phyloP scores from a whole-genome alignment of 2,888 invertebrate species.

The Mythimna vitellina region DNA sequence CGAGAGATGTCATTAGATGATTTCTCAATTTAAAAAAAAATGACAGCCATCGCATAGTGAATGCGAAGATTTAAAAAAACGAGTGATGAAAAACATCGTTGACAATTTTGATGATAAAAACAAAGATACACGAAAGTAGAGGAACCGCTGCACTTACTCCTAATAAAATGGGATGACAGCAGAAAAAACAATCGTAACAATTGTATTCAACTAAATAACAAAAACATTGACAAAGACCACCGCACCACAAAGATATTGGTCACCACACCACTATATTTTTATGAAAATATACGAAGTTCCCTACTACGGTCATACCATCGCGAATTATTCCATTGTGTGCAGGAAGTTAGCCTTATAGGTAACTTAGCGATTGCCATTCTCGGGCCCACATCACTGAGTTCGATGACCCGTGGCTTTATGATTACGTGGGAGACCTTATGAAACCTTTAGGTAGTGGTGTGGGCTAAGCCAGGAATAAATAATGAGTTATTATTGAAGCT shows the following conservation, averaged over 20 bases:
- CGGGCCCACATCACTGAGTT: constrained; percentile 50
- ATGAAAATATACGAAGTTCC: constrained; percentile 51
- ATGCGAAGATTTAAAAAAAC: too few species aligned
- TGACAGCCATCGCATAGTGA: too few species aligned
- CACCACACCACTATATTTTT: constrained; percentile 36
- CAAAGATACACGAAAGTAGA: too few species aligned
- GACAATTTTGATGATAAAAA: too few species aligned
- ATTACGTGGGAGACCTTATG: constrained; percentile 37
- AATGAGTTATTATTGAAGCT: constrained; percentile 5
- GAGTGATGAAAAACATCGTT: too few species aligned
- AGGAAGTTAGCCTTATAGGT: constrained; percentile 81
- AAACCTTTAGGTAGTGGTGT: constrained; percentile 19
- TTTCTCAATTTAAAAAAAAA: too few species aligned
- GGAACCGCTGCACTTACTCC: too few species aligned
- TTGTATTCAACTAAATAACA: neutral
- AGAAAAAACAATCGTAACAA: too few species aligned
- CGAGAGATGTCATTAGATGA: too few species aligned
- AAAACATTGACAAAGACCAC: constrained; percentile 10
- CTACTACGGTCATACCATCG: constrained; percentile 69
- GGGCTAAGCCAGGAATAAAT: constrained; percentile 17
- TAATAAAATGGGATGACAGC: too few species aligned
- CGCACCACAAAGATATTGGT: constrained; percentile 27
- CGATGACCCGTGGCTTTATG: constrained; percentile 59
- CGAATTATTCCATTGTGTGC: constrained; percentile 79
- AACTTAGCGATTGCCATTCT: constrained; percentile 64